Evolutionary conservation across 35 echinoderm and acorn worm genomes (phyloP).

Genomic region (Anneissia japonica): DNA sequence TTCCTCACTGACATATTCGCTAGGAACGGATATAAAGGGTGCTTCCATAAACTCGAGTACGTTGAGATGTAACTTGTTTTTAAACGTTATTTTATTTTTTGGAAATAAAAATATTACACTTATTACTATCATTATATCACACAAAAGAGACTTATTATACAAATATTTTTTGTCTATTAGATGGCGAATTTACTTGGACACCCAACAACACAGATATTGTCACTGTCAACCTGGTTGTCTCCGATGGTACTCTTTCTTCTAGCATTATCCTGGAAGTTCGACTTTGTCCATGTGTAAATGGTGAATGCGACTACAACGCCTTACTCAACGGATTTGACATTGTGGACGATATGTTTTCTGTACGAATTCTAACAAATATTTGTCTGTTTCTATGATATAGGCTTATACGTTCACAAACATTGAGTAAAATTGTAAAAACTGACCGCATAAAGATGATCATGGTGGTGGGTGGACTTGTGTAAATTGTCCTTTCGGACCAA

Average conservation of each 20-base stretch:
- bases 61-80: no score
- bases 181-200: background rate
- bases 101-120: no score
- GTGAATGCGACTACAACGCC: background rate
- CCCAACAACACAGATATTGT: background rate
- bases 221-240: background rate
- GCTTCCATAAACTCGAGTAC: background rate
- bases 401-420: no score
- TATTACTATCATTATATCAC: no score
- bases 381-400: no score
- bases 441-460: no score
- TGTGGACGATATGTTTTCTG: background rate
- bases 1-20: background rate
- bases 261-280: background rate
- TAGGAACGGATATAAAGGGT: background rate
- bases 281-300: background rate
- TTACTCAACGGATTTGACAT: background rate
- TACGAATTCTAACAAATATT: no score
- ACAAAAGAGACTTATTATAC: no score
- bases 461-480: no score
- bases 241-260: background rate
- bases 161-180: background rate
- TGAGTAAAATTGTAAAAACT: no score
- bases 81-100: no score
- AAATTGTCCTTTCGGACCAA: no score